A percentile compares a stretch with the other conserved stretches of the same genome.
Conservation (phyloP, 2,888 invertebrate genomes). For the Phania funesta region DNA sequence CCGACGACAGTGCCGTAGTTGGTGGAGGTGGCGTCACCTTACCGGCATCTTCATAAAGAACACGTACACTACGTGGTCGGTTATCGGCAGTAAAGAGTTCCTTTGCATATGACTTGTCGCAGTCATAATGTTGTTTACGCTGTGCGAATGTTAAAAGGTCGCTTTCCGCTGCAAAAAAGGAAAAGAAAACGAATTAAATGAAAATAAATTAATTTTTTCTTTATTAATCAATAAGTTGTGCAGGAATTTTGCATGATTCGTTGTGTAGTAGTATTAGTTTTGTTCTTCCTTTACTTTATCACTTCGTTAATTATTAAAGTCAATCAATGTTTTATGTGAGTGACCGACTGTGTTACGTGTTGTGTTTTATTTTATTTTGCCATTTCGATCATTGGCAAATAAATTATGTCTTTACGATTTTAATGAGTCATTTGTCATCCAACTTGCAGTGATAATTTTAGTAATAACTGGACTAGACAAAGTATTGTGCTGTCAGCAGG, state of each 20-base stretch:
- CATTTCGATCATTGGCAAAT: conserved; percentile 3
- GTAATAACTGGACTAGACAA: no score
- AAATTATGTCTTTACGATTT: conserved; percentile 44
- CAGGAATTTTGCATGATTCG: background rate
- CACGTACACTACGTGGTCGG: conserved; percentile 87
- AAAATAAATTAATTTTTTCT: conserved; percentile 13
- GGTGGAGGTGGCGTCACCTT: conserved; percentile 81
- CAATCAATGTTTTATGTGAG: conserved; percentile 36
- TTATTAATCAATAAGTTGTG: conserved; percentile 47
- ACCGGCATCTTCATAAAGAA: conserved; percentile 89
- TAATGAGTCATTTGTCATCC: conserved; percentile 43
- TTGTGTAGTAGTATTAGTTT: background rate
- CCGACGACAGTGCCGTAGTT: conserved; percentile 74
- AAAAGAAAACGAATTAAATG: conserved; percentile 35
- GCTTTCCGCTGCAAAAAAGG: conserved; percentile 90
- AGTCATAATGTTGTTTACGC: conserved; percentile 88
- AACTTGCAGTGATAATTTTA: conserved; percentile 15
- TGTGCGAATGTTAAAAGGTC: conserved; percentile 93
- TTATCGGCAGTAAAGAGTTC: conserved; percentile 88
- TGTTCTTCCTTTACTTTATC: conserved; percentile 14
- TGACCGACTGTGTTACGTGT: conserved; percentile 17
- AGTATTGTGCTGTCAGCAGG: no score
- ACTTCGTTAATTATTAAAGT: conserved; percentile 18
- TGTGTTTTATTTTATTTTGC: conserved; percentile 37
- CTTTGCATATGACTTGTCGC: conserved; percentile 85